Evolutionary conservation across 2,888 invertebrate genomes (phyloP).

Genomic region (Pseudeuparius sepicola): DNA sequence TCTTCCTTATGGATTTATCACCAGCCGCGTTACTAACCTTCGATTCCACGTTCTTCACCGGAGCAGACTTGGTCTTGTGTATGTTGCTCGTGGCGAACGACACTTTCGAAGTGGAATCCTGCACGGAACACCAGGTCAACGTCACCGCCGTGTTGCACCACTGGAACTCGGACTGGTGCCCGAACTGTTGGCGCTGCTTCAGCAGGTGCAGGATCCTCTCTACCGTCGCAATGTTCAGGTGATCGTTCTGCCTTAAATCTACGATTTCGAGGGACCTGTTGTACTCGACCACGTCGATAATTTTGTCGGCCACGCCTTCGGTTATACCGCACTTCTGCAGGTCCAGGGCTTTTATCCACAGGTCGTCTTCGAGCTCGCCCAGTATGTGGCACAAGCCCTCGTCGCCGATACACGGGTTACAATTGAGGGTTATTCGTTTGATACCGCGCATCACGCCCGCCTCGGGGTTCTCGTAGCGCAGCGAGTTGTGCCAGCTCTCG

Average conservation of each 20-base stretch:
- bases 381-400: slow-evolving; percentile 50
- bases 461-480: slow-evolving; percentile 67
- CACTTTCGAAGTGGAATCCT: slow-evolving; percentile 25
- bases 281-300: slow-evolving; percentile 50
- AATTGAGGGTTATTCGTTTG: slow-evolving; percentile 57
- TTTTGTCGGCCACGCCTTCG: slow-evolving; percentile 46
- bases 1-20: slow-evolving; percentile 23
- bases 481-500: slow-evolving; percentile 71
- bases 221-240: slow-evolving; percentile 28
- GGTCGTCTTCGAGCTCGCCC: slow-evolving; percentile 63
- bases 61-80: slow-evolving; percentile 31
- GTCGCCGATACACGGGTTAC: slow-evolving; percentile 59
- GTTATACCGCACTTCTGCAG: slow-evolving; percentile 66
- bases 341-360: slow-evolving; percentile 73
- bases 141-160: slow-evolving; percentile 33
- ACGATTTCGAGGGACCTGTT: slow-evolving; percentile 59
- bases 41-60: slow-evolving; percentile 23
- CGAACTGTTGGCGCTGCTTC: slow-evolving; percentile 30
- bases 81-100: slow-evolving; percentile 20
- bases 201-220: slow-evolving; percentile 33
- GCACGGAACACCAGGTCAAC: slow-evolving; percentile 26
- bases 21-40: slow-evolving; percentile 18
- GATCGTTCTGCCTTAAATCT: slow-evolving; percentile 54
- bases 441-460: slow-evolving; percentile 64
- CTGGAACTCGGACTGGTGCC: slow-evolving; percentile 31